Conservation (phyloP, 2,888 invertebrate genomes). For the Linnaemya tessellans region DNA sequence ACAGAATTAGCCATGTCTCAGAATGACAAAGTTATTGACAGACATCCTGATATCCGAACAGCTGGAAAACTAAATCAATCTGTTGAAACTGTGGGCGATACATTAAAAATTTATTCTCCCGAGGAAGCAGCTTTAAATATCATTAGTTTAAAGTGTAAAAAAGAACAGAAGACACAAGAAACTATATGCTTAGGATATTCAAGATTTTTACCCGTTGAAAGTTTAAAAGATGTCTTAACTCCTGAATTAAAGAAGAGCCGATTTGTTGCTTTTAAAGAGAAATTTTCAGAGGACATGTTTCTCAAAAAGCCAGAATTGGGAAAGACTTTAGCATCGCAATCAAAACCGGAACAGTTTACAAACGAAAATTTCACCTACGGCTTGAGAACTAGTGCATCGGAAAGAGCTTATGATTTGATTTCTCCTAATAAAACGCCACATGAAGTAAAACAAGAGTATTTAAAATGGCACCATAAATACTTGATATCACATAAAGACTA, state of each 20-base stretch:
- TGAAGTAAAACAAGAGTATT: conserved; percentile 76
- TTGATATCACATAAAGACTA: conserved; percentile 79
- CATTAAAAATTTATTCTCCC: conserved; percentile 71
- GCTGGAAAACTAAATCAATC: conserved; percentile 74
- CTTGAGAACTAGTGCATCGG: conserved; percentile 27
- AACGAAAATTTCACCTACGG: conserved; percentile 79
- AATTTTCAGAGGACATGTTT: conserved; percentile 79
- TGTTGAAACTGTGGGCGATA: conserved; percentile 48
- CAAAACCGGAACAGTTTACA: conserved; percentile 78
- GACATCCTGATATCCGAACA: conserved; percentile 73
- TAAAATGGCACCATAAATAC: conserved; percentile 78
- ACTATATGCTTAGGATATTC: conserved; percentile 35
- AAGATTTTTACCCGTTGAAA: conserved; percentile 71
- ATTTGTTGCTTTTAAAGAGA: conserved; percentile 78
- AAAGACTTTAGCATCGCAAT: conserved; percentile 71
- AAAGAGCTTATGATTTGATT: conserved; percentile 74
- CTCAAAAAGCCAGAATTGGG: conserved; percentile 77
- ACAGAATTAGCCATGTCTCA: conserved; percentile 72
- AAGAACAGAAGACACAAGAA: conserved; percentile 12
- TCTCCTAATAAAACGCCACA: conserved; percentile 76
- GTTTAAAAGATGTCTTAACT: conserved; percentile 76
- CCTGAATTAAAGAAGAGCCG: conserved; percentile 78
- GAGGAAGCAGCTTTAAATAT: conserved; percentile 77
- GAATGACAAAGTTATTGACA: conserved; percentile 75
- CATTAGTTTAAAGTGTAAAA: conserved; percentile 74